Conservation (phyloP, 2,888 invertebrate genomes). For the Branchinecta sandiegonensis region DNA sequence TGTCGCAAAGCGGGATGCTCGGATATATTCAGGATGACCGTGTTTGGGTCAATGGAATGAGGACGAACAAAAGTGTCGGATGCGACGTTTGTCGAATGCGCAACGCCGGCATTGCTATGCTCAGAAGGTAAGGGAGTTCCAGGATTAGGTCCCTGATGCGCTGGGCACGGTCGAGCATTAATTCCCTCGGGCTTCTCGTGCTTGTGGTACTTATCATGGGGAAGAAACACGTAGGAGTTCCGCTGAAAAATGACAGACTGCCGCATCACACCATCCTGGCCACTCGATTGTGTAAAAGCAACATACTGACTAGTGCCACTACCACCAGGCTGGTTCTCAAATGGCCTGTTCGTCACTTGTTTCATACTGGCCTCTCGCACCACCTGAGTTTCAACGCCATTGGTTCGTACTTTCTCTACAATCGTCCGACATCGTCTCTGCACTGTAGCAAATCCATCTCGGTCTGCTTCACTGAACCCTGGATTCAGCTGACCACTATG, state of each 20-base stretch:
- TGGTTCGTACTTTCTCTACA: constrained; percentile 17
- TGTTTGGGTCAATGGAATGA: constrained; percentile 29
- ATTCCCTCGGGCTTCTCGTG: neutral
- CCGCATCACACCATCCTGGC: constrained; percentile 17
- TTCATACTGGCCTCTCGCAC: constrained; percentile 21
- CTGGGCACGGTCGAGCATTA: neutral
- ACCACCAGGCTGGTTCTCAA: neutral
- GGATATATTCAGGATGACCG: constrained; percentile 27
- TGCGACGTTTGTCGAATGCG: neutral
- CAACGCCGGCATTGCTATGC: constrained; percentile 7
- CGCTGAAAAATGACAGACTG: constrained; percentile 22
- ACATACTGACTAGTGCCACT: constrained; percentile 17
- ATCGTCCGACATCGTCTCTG: constrained; percentile 19
- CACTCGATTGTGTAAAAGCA: constrained; percentile 19
- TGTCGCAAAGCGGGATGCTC: constrained; percentile 26
- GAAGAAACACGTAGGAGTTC: constrained; percentile 19
- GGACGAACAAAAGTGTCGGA: constrained; percentile 26
- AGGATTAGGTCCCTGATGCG: neutral
- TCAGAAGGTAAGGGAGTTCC: neutral
- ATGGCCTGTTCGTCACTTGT: constrained; percentile 19
- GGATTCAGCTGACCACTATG: constrained; percentile 8
- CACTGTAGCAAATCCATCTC: constrained; percentile 16
- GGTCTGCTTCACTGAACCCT: constrained; percentile 5
- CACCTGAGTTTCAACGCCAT: constrained; percentile 22
- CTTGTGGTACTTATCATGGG: neutral